phyloP scores from a whole-genome alignment of 64 coral and sea anemone species.

The Actinia equina region DNA sequence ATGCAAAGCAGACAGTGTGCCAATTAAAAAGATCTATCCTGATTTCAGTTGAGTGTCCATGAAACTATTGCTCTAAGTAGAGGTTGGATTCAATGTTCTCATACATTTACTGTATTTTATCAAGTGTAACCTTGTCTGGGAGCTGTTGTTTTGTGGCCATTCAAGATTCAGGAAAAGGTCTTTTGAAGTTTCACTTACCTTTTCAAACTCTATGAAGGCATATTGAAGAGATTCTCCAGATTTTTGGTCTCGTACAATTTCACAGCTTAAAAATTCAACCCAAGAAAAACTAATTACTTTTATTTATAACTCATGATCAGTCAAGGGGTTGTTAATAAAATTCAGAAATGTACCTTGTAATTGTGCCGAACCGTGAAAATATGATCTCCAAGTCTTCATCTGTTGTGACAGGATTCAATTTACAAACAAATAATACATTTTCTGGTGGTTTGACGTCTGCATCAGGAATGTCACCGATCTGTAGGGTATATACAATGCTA shows the following conservation, averaged over 20 bases:
- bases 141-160: too few species aligned
- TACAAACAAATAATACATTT: conserved; percentile 98
- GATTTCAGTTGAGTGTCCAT: too few species aligned
- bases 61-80: too few species aligned
- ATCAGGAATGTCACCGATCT: conserved; percentile 98
- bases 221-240: conserved; percentile 90
- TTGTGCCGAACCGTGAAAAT: conserved; percentile 91
- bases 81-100: too few species aligned
- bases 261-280: conserved; percentile 63
- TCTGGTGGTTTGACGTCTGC: conserved; percentile 90
- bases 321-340: too few species aligned
- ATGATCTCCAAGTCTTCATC: conserved; percentile 97
- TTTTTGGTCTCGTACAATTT: conserved; percentile 84
- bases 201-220: conserved; percentile 99
- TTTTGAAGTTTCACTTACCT: conserved; percentile 47
- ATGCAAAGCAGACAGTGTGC: too few species aligned
- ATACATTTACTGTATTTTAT: too few species aligned
- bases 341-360: conserved; percentile 69
- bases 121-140: too few species aligned
- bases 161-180: too few species aligned
- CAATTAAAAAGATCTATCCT: too few species aligned
- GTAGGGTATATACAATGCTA: neutral
- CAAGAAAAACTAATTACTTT: neutral
- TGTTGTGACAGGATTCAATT: conserved; percentile 94
- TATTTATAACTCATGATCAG: too few species aligned